phyloP scores from a whole-genome alignment of 2,888 invertebrate genomes.

The Hyles lineata region DNA sequence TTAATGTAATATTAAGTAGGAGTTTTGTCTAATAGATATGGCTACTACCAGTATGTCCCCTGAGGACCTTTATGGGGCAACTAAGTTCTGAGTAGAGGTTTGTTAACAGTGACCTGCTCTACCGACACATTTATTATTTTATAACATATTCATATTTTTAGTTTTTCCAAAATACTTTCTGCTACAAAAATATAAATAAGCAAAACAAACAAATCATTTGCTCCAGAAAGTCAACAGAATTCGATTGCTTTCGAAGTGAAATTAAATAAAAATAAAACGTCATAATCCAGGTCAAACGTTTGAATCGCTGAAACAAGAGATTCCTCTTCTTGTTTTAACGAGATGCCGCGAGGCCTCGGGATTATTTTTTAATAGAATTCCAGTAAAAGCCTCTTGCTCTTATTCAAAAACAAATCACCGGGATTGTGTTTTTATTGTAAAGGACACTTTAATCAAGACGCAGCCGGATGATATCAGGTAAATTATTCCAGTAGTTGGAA shows the following conservation, averaged over 20 bases:
- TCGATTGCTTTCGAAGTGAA: neutral
- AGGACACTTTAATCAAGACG: neutral
- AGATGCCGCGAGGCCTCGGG: neutral
- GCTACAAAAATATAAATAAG: neutral
- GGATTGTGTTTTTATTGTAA: neutral
- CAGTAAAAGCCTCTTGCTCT: neutral
- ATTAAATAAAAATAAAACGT: constrained; percentile 2
- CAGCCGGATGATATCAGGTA: neutral
- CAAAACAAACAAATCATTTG: neutral
- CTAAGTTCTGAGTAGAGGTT: too few relatives aligned
- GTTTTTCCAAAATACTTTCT: neutral
- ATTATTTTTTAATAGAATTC: constrained; percentile 21
- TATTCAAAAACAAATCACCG: constrained; percentile 7
- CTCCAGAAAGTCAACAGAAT: neutral
- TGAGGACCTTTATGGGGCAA: too few relatives aligned
- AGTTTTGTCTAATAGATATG: neutral
- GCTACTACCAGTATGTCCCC: too few relatives aligned
- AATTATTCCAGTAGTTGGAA: neutral
- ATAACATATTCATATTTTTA: too few relatives aligned
- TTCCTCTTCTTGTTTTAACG: constrained; percentile 8
- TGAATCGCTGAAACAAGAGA: neutral
- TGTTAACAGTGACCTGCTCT: too few relatives aligned
- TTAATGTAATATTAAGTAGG: neutral
- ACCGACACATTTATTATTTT: too few relatives aligned
- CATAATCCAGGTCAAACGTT: constrained; percentile 5